Percentiles rank a stretch among this genome's conserved stretches.
Conservation (phyloP, 2,888 invertebrate species). For the Rhagonycha fulva region DNA sequence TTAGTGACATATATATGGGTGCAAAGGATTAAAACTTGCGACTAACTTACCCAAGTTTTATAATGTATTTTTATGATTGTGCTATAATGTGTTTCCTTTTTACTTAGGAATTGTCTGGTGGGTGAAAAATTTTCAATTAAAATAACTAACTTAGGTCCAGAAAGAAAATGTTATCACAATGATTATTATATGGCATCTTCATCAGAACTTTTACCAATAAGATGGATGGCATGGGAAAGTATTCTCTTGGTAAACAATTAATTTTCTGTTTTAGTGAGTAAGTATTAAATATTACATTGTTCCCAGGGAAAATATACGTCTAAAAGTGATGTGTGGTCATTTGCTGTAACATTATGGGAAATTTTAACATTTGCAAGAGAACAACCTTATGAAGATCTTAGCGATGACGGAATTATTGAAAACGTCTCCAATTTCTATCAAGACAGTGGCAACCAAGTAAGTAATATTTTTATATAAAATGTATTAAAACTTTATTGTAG, state of each 20-base stretch:
- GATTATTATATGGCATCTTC: conserved; percentile 83
- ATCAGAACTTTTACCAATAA: conserved; percentile 71
- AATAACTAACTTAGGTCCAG: conserved; percentile 76
- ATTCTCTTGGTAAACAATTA: conserved; percentile 72
- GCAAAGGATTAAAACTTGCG: no score
- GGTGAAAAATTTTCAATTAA: conserved; percentile 73
- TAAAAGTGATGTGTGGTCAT: conserved; percentile 88
- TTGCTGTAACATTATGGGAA: conserved; percentile 87
- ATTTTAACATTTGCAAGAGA: conserved; percentile 81
- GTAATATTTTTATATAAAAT: conserved; percentile 31
- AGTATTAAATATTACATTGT: conserved; percentile 1
- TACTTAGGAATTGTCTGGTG: conserved; percentile 77
- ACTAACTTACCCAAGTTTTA: no score
- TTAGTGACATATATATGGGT: no score
- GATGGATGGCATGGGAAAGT: conserved; percentile 91
- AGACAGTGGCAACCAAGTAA: conserved; percentile 71
- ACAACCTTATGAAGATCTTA: conserved; percentile 79
- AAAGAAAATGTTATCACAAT: conserved; percentile 69
- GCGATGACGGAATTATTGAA: conserved; percentile 81
- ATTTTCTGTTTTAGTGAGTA: conserved; percentile 19
- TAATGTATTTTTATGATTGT: neutral
- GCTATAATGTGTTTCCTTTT: neutral
- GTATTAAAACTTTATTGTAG: no score
- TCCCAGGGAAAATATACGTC: conserved; percentile 76
- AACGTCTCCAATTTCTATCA: conserved; percentile 81